These are phyloP conservation scores for Lysandra coridon DNA, from an alignment of 2,888 invertebrate species.

Conservation along the genomic window DNA sequence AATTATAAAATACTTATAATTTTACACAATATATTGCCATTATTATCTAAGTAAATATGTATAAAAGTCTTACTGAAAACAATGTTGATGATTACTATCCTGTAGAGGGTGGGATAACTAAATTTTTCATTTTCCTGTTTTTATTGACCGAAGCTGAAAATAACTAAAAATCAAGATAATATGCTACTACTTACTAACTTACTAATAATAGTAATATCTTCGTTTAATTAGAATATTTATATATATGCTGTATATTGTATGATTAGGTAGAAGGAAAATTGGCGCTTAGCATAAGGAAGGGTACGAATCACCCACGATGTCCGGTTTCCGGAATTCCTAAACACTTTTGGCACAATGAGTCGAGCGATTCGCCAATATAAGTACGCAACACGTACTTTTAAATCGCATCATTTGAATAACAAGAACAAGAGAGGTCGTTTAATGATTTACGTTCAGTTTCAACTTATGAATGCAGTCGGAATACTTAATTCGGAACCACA, in stretches of 20 bases:
- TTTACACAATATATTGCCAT: not conserved
- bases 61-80: too few relatives aligned
- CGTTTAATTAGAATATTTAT: not conserved
- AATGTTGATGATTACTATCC: too few relatives aligned
- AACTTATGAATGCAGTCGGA: not conserved
- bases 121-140: not conserved
- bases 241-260: not conserved
- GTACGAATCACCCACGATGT: not conserved
- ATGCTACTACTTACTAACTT: too few relatives aligned
- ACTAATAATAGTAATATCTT: not conserved
- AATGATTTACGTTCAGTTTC: not conserved
- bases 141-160: not conserved
- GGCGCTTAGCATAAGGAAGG: not conserved
- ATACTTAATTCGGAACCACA: not conserved
- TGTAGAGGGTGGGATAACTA: not conserved
- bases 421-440: slow-evolving; percentile 4
- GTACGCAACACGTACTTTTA: not conserved
- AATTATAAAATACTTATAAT: not conserved
- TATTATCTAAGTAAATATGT: not conserved
- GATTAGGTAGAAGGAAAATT: not conserved
- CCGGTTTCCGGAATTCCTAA: slow-evolving; percentile 8
- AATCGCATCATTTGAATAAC: not conserved
- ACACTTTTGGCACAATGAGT: not conserved
- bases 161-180: not conserved
- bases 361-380: not conserved